Base-by-base conservation (phyloP, 2,797 vertebrate genomes). In the Poecilia gillii region DNA sequence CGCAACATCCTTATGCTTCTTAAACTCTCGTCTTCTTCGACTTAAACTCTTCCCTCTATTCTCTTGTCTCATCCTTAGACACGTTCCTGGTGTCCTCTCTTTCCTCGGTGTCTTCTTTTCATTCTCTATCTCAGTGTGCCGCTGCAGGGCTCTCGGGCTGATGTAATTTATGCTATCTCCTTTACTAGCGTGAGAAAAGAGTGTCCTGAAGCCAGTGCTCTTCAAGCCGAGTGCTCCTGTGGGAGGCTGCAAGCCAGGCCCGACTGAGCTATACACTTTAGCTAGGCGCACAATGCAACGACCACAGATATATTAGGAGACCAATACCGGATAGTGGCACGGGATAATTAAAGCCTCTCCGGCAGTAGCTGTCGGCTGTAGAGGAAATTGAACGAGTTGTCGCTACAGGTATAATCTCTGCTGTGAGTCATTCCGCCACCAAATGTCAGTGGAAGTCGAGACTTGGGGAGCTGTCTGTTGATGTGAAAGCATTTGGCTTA, bases 131-230 rank as follows among this genome's bases (percentile, higher is more conserved):
- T 83, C 77, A 5, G 75, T 76, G 62, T 16, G 2, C 9, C 80
- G 89, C 91, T 53, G 91, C 90, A 85, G 87, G 91, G 89, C 85
- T 89, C 87, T 87, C 79, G 79, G 73, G 87, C 88, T 94, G 91
- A 93, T 92, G 87, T 93, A 93, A 94, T 95, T 94, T 93, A 92
- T 94, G 90, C 88, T 78, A 87, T 93, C 87, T 90, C 75, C 88
- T 92, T 83, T 85, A 85, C 86, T 89, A 76, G 91, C 81, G 82
- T 84, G 88, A 93, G 89, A 79, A 73, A 81, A 82, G 74, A 87
- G 82, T 33, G 14, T 91, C 88, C 85, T 86, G 87, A 90, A 91
- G 90, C 88, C 88, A 85, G 59, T 66, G 72, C 85, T 91, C 89
- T 85, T 92, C 90, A 90, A 90, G 89, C 88, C 87, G 90, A 93